Evolutionary conservation across 2,888 invertebrate species (phyloP), one percentile per base, ranked within the genome.

Genomic region (Synanthedon formicaeformis): DNA sequence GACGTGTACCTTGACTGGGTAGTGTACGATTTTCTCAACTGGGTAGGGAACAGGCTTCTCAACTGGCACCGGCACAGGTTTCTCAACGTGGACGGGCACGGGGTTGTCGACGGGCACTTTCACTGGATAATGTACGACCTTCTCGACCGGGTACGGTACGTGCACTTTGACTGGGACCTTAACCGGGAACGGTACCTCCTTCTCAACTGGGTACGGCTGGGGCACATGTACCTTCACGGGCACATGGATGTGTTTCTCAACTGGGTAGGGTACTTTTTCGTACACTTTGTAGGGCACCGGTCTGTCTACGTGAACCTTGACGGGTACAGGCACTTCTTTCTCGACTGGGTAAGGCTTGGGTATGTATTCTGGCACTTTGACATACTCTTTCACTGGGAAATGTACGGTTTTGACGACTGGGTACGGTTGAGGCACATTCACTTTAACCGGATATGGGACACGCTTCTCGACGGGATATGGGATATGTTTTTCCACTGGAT

Each of bases 1-100:
- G 41, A 90, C 88, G 51, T 81, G 89, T 50, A 92, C 90, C 73
- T 93, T 92, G 2, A 93, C 92, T 52, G 92, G 92, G 71, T 91
- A 91, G 49, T 92, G 92, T 50, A 92, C 91, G 51, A 88, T 83
- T 75, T 93, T 93, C 64, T 92, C 92, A 0, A 93, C 91, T 53
- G 91, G 91, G 75, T 93, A 93, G 1, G 93, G 93, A 51, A 94
- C 91, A 52, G 90, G 92, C 70, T 93, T 93, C 64, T 92, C 92
- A 0, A 94, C 91, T 50, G 88, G 91, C 0, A 92, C 90, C 4
- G 94, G 92, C 53, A 91, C 89, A 8, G 92, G 92, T 67, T 92
- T 90, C 4, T 90, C 90, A 2, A 92, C 84, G 60, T 90, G 90
- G 3, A 93, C 92, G 50, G 93, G 91, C 51, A 91, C 90, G 8